Evolutionary conservation across 2,888 invertebrate species (phyloP), one percentile per base, ranked within the genome.

Genomic region (Aethes cnicana): DNA sequence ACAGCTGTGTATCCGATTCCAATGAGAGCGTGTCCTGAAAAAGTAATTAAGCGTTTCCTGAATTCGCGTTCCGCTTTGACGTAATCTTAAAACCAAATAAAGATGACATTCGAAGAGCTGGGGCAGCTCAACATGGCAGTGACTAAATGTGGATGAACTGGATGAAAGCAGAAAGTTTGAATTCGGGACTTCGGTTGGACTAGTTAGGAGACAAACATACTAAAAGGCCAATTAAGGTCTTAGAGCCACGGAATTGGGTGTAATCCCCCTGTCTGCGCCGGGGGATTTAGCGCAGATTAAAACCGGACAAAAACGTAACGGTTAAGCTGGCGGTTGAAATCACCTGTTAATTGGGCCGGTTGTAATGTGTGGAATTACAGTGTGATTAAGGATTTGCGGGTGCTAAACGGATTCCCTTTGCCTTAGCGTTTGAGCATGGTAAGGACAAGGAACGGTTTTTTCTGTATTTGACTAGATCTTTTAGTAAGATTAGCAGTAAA

Each of bases 251-350:
- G 57, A 55, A 49, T 57, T 43, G 7, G 3, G 14, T 17, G 37
- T 56, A 59, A 59, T 57, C 54, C 58, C 53, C 59, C 53, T 63
- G 61, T 61, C 61, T 54, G 56, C 54, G 50, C 47, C 17, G 37
- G 44, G 37, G 55, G 61, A 61, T 61, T 58, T 47, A 30, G 35
- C 35, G 37, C 16, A 41, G 57, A 57, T 62, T 57, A 61, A 54
- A 33, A 52, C 37, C 52, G 26, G 43, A 44, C 44, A 49, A 44
- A 54, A 54, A 48, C 49, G 54, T 44, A 41, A 49, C 54, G 33
- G 43, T 43, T 32, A 33, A 14, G 37, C 49, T 25, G 39, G 42
- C 35, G 50, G 21, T 54, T 50, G 32, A 46, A 48, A 44, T 49
- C 30, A 53, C 48, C 39, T 20, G 37, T 49, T 54, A 54, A 54